phyloP scores from a whole-genome alignment of 1,140 invertebrate genomes.

The Lepidurus packardi region DNA sequence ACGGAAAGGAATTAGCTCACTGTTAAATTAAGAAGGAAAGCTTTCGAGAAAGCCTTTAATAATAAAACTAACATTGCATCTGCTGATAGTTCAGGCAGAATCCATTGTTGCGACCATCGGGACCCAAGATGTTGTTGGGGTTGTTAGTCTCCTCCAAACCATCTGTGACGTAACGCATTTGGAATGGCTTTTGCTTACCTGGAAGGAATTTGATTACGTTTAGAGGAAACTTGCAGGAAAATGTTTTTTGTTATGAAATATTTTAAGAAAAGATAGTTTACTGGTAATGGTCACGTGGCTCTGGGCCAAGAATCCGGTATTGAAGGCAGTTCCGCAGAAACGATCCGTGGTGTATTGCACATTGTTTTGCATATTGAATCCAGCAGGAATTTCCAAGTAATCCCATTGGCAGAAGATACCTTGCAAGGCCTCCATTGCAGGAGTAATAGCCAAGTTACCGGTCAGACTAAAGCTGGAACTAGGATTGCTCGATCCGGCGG shows the following conservation, averaged over 20 bases:
- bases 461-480: neutral
- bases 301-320: neutral
- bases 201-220: neutral
- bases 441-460: neutral
- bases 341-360: neutral
- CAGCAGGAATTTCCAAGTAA: conserved; percentile 4
- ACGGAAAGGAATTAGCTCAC: neutral
- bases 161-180: conserved; percentile 13
- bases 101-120: conserved; percentile 62
- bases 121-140: neutral
- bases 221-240: too few species aligned
- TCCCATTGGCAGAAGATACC: conserved; percentile 14
- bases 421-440: neutral
- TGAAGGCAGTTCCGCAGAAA: conserved; percentile 17
- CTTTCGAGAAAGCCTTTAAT: neutral
- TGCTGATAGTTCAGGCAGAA: conserved; percentile 64
- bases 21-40: neutral
- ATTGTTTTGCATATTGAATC: neutral
- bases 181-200: conserved; percentile 18
- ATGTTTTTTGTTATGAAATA: too few species aligned
- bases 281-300: conserved; percentile 10
- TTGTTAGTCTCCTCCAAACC: conserved; percentile 23
- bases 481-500: neutral
- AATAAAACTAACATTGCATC: conserved; percentile 39
- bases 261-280: conserved; percentile 15